Conservation (phyloP, 2,113 vertebrate genomes). For the Pongo pygmaeus region DNA sequence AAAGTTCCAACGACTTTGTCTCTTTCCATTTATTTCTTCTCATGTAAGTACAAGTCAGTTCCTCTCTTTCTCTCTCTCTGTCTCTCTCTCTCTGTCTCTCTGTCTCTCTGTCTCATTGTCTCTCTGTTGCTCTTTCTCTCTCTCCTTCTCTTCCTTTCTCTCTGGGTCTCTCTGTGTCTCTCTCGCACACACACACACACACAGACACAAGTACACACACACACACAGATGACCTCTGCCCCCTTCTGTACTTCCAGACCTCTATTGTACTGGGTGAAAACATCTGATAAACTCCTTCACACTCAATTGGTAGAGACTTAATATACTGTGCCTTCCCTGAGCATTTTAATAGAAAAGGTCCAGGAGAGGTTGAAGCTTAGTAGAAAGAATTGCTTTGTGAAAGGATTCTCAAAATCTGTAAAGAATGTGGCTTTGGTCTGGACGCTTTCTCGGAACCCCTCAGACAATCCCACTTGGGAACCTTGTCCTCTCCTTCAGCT, state of each 20-base stretch:
- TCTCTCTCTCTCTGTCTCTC: neutral
- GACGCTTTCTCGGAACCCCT: neutral
- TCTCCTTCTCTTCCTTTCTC: neutral
- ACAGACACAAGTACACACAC: neutral
- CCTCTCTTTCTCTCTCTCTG: neutral
- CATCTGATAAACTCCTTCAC: constrained; percentile 31
- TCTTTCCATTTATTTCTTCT: neutral
- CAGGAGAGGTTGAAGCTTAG: neutral
- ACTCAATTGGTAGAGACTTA: constrained; percentile 14
- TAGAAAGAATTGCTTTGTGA: constrained; percentile 47
- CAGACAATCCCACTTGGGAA: neutral
- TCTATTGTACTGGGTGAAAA: neutral
- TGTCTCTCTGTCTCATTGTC: neutral
- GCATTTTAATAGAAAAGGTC: constrained; percentile 8
- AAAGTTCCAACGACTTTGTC: neutral
- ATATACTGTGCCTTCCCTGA: neutral
- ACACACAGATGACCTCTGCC: fast-evolving
- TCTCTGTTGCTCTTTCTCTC: neutral
- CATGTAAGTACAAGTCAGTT: neutral
- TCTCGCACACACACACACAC: too few relatives aligned
- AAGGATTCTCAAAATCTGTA: constrained; percentile 14
- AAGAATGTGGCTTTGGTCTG: neutral
- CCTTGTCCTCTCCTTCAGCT: neutral
- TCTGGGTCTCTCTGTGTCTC: neutral
- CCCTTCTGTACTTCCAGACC: neutral